Percentiles rank a stretch among this genome's conserved stretches.
Evolutionary conservation across 2,888 invertebrate species (phyloP).

Genomic region (Apodemia hepburni): DNA sequence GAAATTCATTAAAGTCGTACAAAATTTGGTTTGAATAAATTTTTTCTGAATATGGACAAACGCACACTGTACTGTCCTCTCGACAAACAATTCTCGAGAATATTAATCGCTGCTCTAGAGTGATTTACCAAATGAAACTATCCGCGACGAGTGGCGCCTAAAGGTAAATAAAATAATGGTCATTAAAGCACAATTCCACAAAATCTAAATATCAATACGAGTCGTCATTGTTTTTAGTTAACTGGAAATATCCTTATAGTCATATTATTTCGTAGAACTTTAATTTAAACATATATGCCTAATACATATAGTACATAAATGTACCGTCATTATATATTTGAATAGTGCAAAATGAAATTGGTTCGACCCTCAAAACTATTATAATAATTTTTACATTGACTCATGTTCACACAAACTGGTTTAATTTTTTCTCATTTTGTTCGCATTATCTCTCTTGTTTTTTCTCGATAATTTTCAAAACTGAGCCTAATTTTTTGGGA

Average conservation of each 20-base stretch:
- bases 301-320: too few relatives aligned
- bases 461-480: too few relatives aligned
- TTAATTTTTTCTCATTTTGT: not conserved
- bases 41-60: too few relatives aligned
- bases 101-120: conserved; percentile 52
- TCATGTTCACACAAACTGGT: not conserved
- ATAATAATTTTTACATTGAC: too few relatives aligned
- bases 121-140: conserved; percentile 56
- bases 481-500: too few relatives aligned
- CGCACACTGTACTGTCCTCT: too few relatives aligned
- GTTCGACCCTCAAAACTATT: too few relatives aligned
- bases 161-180: conserved; percentile 61
- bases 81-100: conserved; percentile 48
- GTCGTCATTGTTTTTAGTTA: not conserved
- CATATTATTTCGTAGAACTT: conserved; percentile 4
- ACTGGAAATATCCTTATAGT: conserved; percentile 3
- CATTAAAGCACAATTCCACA: conserved; percentile 64
- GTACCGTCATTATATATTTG: too few relatives aligned
- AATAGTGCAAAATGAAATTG: too few relatives aligned
- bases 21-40: too few relatives aligned
- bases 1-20: too few relatives aligned
- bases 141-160: conserved; percentile 55
- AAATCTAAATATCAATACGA: conserved; percentile 35
- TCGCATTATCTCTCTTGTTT: not conserved
- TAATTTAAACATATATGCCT: not conserved